Base-by-base conservation (phyloP, 2,113 vertebrate genomes). In the Benitochromis conjunctus region DNA sequence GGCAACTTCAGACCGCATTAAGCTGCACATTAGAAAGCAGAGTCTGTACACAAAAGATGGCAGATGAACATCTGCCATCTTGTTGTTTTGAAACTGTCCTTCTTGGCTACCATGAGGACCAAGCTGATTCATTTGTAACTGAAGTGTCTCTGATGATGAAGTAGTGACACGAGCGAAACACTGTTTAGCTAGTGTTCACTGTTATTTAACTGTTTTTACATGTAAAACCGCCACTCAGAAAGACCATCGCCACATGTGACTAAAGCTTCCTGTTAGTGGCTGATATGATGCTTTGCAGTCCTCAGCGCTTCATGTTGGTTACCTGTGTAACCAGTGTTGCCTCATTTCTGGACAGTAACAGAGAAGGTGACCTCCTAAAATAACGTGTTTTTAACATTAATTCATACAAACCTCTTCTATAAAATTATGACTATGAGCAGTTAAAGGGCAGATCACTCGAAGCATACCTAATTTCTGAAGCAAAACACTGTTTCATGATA, bases 131-230 rank as follows among this genome's bases (percentile, higher is more conserved):
- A 4, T 26, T 18, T 71, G 13, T 46, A 46, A 31, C 18, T 2
- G 3, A 29, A 71, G 38, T 16, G 64, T 46, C 38, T 46, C 64
- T 36, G 38, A 69, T 5, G n/a, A 43, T 14, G 38, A 43, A 69
- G 11, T 24, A 0, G n/a, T 24, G n/a, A 24, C 36, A 43, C 2
- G 1, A 66, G 21, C 13, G 0, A 2, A 26, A 10, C 60, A 4
- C 14, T 1, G 38, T 21, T 71, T 46, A 46, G 26, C 26, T 26
- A 26, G 26, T 46, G n/a, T n/a, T n/a, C n/a, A n/a, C n/a, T n/a
- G n/a, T n/a, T n/a, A n/a, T 69, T 43, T 14, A 41, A 69, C 64
- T 13, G 16, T 26, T 26, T 69, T 43, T 2, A 69, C 36, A 24
- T 1, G 64, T 16, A 24, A 43, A 69, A 1, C 5, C n/a, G 3